These are phyloP conservation scores for Puffinus mauretanicus DNA, from an alignment of 2,113 vertebrate genomes.

Conservation along the genomic window DNA sequence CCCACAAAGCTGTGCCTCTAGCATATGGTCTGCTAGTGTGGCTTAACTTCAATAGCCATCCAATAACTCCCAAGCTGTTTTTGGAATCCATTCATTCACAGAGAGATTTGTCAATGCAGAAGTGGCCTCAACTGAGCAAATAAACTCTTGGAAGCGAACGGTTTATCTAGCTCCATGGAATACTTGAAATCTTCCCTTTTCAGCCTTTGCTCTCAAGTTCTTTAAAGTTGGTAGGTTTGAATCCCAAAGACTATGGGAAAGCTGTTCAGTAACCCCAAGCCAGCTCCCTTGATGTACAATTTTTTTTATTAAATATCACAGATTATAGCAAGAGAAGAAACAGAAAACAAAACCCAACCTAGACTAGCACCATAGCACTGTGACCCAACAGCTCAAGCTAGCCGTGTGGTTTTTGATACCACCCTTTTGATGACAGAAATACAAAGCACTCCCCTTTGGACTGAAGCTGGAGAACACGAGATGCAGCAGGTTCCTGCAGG, in stretches of 20 bases:
- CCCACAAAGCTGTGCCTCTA: slow-evolving; percentile 9
- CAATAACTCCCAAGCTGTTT: slow-evolving; percentile 6
- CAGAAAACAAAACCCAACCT: not conserved
- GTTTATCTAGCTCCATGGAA: not conserved
- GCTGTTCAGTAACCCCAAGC: not conserved
- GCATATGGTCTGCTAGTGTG: not conserved
- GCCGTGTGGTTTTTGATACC: not conserved
- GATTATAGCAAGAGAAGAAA: not conserved
- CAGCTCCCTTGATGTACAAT: not conserved
- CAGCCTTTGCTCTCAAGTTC: not conserved
- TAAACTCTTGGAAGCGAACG: not conserved
- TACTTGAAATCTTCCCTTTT: not conserved
- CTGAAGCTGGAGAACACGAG: not conserved
- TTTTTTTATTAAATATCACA: not conserved
- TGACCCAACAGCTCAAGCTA: not conserved
- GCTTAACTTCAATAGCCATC: slow-evolving; percentile 25
- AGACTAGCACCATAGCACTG: not conserved
- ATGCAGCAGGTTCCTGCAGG: not conserved
- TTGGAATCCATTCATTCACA: slow-evolving; percentile 27
- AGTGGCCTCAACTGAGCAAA: not conserved
- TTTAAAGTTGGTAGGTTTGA: not conserved
- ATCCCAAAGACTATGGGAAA: not conserved
- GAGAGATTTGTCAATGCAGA: not conserved
- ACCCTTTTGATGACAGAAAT: not conserved
- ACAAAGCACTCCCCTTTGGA: not conserved